Evolutionary conservation across 2,888 invertebrate species (phyloP), one percentile per base, ranked within the genome.

Genomic region (Andrena flavipes): DNA sequence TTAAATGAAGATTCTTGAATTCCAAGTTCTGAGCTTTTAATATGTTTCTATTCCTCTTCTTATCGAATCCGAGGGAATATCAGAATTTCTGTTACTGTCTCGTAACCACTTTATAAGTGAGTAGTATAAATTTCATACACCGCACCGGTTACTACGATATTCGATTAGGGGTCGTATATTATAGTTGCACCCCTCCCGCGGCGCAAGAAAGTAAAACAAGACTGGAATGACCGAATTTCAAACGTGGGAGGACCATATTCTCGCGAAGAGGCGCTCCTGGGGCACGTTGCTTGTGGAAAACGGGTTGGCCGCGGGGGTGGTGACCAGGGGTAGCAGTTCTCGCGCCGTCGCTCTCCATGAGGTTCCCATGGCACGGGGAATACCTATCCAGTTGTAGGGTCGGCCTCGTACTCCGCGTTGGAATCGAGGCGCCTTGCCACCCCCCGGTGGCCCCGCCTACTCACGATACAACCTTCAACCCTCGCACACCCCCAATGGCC

Each of bases 381-480:
- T 89, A 90, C 86, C 92, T 91, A 91, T 90, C 90, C 89, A 88
- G 90, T 89, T 88, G 89, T 88, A 87, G 87, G 87, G 88, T 89
- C 87, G 90, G 90, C 85, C 87, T 89, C 90, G 90, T 88, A 88
- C 89, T 84, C 84, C 90, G 87, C 90, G 86, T 85, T 85, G 86
- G 83, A 88, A 90, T 85, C 86, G 89, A 88, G 87, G 89, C 88
- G 89, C 88, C 89, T 84, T 84, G 86, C 88, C 80, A 84, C 82
- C 87, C 81, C 87, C 81, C 87, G 82, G 82, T 90, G 76, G 90
- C 92, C 80, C 92, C 92, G 92, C 92, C 92, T 89, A 92, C 90
- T 78, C 86, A 75, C 89, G 90, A 90, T 91, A 91, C 91, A 91
- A 90, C 87, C 89, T 88, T 89, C 89, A 65, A 84, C 77, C 65